These are phyloP conservation scores for Autographa pulchrina DNA, from an alignment of 2,888 invertebrate species.

Conservation along the genomic window DNA sequence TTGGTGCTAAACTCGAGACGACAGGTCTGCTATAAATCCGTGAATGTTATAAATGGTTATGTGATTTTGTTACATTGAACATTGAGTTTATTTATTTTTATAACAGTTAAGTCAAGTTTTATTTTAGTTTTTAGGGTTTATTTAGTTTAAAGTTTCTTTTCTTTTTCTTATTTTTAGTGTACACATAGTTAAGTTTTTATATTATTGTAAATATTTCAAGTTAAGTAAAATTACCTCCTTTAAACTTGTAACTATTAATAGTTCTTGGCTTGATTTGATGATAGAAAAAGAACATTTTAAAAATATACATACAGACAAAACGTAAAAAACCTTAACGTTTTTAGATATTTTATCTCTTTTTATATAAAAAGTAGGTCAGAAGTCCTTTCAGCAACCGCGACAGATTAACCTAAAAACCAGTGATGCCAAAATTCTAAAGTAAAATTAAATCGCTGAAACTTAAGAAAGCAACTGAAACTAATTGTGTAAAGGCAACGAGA, in stretches of 20 bases:
- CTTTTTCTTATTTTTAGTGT: too few relatives aligned
- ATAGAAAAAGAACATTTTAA: too few relatives aligned
- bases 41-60: neutral
- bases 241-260: too few relatives aligned
- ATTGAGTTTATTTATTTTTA: neutral
- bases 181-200: too few relatives aligned
- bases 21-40: neutral
- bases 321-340: too few relatives aligned
- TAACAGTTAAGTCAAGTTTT: too few relatives aligned
- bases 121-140: too few relatives aligned
- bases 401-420: constrained; percentile 1
- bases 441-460: neutral
- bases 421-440: neutral
- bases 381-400: neutral
- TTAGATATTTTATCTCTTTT: neutral
- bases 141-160: too few relatives aligned
- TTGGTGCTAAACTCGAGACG: constrained; percentile 4
- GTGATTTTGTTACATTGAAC: neutral
- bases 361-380: neutral
- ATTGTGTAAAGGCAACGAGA: neutral
- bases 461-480: constrained; percentile 1
- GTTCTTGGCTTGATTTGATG: too few relatives aligned
- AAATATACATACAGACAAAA: too few relatives aligned
- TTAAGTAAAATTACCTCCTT: too few relatives aligned
- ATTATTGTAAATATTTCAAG: too few relatives aligned